Base-by-base conservation (phyloP, 2,113 vertebrate species). In the Mormyrus iriodes region DNA sequence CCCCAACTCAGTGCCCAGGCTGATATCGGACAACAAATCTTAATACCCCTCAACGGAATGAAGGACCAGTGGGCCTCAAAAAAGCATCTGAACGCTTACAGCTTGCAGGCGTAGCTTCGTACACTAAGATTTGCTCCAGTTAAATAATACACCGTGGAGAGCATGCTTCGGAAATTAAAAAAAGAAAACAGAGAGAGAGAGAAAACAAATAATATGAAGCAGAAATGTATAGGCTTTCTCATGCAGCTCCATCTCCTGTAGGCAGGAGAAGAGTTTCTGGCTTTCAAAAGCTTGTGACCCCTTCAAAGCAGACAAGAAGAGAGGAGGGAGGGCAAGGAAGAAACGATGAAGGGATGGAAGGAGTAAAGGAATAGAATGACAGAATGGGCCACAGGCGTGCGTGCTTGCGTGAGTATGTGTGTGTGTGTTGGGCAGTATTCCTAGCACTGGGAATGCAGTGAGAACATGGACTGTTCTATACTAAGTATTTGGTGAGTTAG, bases 241-340 rank as follows among this genome's bases (percentile, higher is more conserved):
- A 92, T 96, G 95, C 95, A 96, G 94, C 92, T 94, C 94, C 92
- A 91, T 93, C 93, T 94, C 31, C 53, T 19, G 87, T 88, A 88
- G 91, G 88, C n/a, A 82, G 90, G 42, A 87, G 82, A 61, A 49
- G 51, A 61, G 35, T 31, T 42, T 85, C 58, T 82, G 49, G 88
- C 82, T 85, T 87, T 86, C 44, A 39, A 39, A 9, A 79, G 21
- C 65, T 73, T 85, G 90, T 92, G 87, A 89, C 87, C 55, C 86
- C 92, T 65, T 88, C 35, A 35, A 42, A 88, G 76, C 51, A 48
- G 73, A 88, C 31, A 44, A 85, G 82, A 35, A 58, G 8, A 73
- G 61, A 89, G 58, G 46, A 48, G 58, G 88, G 8, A 15, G 44
- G 49, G 82, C n/a, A 42, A 85, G 42, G 21, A 44, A 44, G 82